Evolutionary conservation across 2,113 vertebrate species (phyloP).

Genomic region (Elaphurus davidianus): DNA sequence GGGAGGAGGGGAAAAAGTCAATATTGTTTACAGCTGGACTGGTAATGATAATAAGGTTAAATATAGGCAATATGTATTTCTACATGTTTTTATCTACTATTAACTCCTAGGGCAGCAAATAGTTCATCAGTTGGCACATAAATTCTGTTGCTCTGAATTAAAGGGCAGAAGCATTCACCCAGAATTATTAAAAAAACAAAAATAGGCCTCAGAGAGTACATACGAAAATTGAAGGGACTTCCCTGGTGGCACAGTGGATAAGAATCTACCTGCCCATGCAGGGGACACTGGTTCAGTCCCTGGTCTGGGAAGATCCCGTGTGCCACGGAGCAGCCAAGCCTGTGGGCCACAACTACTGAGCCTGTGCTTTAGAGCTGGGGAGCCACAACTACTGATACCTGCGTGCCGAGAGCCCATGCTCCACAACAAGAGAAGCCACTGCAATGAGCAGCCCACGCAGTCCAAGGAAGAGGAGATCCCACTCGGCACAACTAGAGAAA

Average conservation of each 20-base stretch:
- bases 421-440: not conserved
- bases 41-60: not conserved
- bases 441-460: not conserved
- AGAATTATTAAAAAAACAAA: not conserved
- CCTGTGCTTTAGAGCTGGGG: not conserved
- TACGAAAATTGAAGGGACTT: not conserved
- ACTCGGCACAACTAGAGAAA: not conserved
- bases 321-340: not conserved
- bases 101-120: not conserved
- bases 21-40: not conserved
- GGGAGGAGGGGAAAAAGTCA: not conserved
- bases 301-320: not conserved
- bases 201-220: not conserved
- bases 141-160: not conserved
- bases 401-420: not conserved
- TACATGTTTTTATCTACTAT: not conserved
- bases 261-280: not conserved
- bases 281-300: not conserved
- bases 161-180: not conserved
- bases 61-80: not conserved
- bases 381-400: not conserved
- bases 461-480: not conserved
- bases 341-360: fast-evolving
- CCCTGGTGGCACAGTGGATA: not conserved
- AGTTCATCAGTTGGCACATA: not conserved